Conservation (phyloP, 2,888 invertebrate species). For the Drosophila atripex region DNA sequence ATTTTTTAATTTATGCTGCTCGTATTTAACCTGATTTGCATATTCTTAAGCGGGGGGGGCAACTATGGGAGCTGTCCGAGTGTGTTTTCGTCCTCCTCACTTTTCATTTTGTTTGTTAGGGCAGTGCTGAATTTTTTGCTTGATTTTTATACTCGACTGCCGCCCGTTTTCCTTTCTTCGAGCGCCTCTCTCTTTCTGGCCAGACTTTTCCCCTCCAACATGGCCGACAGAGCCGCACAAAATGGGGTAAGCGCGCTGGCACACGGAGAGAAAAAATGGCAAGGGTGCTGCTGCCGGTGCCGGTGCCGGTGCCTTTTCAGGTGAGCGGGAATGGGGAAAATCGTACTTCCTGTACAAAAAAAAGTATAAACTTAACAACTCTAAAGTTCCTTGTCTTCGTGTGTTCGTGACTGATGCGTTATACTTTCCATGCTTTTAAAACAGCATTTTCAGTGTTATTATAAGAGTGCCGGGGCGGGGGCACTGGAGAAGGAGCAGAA, state of each 20-base stretch:
- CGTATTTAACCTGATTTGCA: slow-evolving; percentile 71
- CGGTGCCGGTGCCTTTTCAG: background rate
- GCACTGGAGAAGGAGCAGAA: slow-evolving; percentile 7
- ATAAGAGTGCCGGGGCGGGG: slow-evolving; percentile 8
- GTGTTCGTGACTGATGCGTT: slow-evolving; percentile 78
- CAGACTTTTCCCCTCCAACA: slow-evolving; percentile 52
- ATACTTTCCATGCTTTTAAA: slow-evolving; percentile 76
- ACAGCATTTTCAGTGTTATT: slow-evolving; percentile 68
- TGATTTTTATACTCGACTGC: slow-evolving; percentile 20
- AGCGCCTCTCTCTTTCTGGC: slow-evolving; percentile 13
- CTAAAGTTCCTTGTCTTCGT: slow-evolving; percentile 42
- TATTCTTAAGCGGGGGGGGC: slow-evolving; percentile 52
- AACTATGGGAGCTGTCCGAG: slow-evolving; percentile 1
- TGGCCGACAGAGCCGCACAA: slow-evolving; percentile 56
- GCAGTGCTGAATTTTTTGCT: slow-evolving; percentile 31
- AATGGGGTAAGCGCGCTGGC: slow-evolving; percentile 32
- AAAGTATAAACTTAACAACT: background rate
- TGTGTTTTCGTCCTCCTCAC: slow-evolving; percentile 22
- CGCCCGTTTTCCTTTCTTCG: slow-evolving; percentile 2
- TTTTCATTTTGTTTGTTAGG: slow-evolving; percentile 68
- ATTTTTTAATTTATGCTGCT: slow-evolving; percentile 65
- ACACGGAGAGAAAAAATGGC: slow-evolving; percentile 40
- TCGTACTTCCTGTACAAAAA: background rate
- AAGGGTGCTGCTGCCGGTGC: background rate
- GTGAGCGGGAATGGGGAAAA: too few relatives aligned